Evolutionary conservation across 2,113 vertebrate genomes (phyloP).

Genomic region (Mirounga angustirostris): DNA sequence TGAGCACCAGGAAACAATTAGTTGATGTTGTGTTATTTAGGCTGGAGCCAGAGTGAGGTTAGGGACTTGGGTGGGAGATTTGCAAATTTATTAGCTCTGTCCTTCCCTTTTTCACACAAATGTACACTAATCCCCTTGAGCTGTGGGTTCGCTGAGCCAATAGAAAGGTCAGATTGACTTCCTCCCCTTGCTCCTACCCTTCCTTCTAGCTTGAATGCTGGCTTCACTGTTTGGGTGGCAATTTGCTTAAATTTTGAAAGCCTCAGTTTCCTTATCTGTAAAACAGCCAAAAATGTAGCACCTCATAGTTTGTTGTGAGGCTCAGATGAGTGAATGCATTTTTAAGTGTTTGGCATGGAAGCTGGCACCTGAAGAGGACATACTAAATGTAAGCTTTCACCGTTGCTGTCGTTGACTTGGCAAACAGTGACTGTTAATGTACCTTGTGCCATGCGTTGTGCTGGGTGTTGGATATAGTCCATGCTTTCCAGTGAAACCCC

Average conservation of each 20-base stretch:
- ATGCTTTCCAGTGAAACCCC: neutral
- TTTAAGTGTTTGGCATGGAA: neutral
- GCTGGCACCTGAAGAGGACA: neutral
- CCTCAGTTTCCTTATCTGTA: slow-evolving; percentile 61
- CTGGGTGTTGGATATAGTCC: neutral
- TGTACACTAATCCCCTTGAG: slow-evolving; percentile 65
- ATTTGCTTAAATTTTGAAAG: slow-evolving; percentile 30
- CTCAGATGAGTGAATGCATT: neutral
- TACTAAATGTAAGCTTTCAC: neutral
- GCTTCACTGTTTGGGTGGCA: slow-evolving; percentile 49
- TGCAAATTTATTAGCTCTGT: slow-evolving; percentile 74
- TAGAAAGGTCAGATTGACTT: slow-evolving; percentile 72
- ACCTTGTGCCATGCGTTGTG: neutral
- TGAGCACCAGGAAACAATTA: slow-evolving; percentile 77
- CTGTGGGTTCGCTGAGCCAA: slow-evolving; percentile 49
- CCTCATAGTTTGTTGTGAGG: neutral
- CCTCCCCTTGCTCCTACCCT: slow-evolving; percentile 6
- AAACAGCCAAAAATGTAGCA: slow-evolving; percentile 30
- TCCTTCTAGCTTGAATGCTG: slow-evolving; percentile 2
- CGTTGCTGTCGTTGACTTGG: neutral
- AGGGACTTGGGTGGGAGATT: slow-evolving; percentile 59
- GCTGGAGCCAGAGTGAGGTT: slow-evolving; percentile 64
- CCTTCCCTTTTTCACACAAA: slow-evolving; percentile 64
- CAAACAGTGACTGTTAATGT: neutral
- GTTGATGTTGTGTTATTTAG: slow-evolving; percentile 66